Base-by-base conservation (phyloP, 2,888 invertebrate genomes). In the Erebia palarica region DNA sequence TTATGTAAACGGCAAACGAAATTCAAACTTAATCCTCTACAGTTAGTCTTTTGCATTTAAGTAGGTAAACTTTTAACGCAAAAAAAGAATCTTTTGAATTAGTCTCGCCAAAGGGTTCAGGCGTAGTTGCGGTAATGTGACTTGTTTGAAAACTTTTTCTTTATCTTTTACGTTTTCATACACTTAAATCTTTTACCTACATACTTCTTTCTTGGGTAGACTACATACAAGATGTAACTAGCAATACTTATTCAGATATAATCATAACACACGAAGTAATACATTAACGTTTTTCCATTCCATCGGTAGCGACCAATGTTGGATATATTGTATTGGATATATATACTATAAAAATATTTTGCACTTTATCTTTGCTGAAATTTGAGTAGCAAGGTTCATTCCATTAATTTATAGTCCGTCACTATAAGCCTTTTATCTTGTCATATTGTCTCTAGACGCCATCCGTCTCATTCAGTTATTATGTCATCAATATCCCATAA, bases 401-500 rank as follows among this genome's bases (percentile, higher is more conserved):
- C 64, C 27, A 64, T 64, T 64, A 58, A 49, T 55, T 63, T 36
- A 69, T 27, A 36, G 49, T 49, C 18, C 13, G 16, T 51, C 51
- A 9, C 36, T 63, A 58, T 64, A 51, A 64, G 36, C 64, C n/a
- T 49, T 64, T 68, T 53, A 53, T 68, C 65, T 53, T 64, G 53
- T 59, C 68, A 42, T 49, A 55, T 55, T 16, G 68, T 65, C 65
- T 68, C 49, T 47, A 49, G 47, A 53, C 60, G 55, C 44, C 36
- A 68, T 51, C 55, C 47, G 49, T 68, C 53, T 69, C 44, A 67
- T 47, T 70, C 68, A 70, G 65, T 68, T 68, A 55, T 55, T 16
- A 47, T 68, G 47, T 42, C 65, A 68, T 68, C 65, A 70, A 69
- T 73, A 73, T 69, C 71, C 42, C 68, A 49, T 27, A 69, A 69